These are phyloP conservation scores for Hemiscyllium ocellatum DNA, from an alignment of 2,113 vertebrate genomes.

Conservation along the genomic window DNA sequence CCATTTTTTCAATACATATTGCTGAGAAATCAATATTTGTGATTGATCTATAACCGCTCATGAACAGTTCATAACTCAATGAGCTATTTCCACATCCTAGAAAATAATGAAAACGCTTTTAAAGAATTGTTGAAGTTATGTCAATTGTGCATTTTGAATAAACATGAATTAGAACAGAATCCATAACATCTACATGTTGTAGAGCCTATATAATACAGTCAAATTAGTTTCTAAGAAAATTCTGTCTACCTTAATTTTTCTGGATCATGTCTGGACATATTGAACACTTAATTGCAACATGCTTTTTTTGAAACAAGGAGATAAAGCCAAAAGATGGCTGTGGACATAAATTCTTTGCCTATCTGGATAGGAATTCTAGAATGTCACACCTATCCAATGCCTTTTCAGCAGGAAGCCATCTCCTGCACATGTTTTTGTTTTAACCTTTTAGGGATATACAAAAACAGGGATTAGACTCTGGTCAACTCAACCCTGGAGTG, in stretches of 20 bases:
- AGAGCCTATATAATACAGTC: not conserved
- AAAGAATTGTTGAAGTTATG: not conserved
- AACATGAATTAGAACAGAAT: not conserved
- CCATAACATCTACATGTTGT: not conserved
- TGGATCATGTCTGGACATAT: no score
- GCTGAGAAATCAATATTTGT: conserved; percentile 84
- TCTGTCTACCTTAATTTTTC: not conserved
- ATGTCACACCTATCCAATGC: no score
- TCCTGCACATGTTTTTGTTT: no score
- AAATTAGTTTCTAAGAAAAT: not conserved
- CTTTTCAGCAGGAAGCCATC: no score
- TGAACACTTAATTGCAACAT: no score
- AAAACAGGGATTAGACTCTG: no score
- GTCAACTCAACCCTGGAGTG: no score
- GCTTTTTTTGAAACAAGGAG: no score
- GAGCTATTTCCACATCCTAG: conserved; percentile 88
- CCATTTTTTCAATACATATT: conserved; percentile 74
- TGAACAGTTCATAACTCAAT: conserved; percentile 71
- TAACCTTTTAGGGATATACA: no score
- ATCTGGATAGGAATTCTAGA: no score
- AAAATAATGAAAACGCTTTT: not conserved
- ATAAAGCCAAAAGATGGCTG: no score
- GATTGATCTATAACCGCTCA: conserved; percentile 66
- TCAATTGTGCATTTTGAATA: not conserved
- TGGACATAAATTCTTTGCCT: no score